Base-by-base conservation (phyloP, 2,113 vertebrate genomes). In the Pelusios castaneus region DNA sequence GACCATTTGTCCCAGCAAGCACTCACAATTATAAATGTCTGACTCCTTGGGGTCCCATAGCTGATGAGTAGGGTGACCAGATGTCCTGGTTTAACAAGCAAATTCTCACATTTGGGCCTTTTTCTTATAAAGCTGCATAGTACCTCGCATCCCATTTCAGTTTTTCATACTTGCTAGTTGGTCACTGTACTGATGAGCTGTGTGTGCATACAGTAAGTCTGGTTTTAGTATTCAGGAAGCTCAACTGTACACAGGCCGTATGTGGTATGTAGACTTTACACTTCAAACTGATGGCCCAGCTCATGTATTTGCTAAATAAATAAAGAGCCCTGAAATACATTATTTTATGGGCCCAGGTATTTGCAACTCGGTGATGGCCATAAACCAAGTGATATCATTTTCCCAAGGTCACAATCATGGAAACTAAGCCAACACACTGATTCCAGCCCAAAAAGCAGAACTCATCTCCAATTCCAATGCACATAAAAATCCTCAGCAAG, bases 331-430 rank as follows among this genome's bases (percentile, higher is more conserved):
- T 81, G 82, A 95, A 95, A 78, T 80, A 73, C 55, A 89, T 95
- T 96, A 92, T 91, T 94, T 91, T 75, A 91, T 22, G 25, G 73
- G 38, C 16, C 63, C 89, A 77, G 92, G 80, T 89, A 94, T 95
- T 93, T 95, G 94, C 91, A 94, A 91, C 88, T 93, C 91, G 63
- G 4, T 1, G 91, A 93, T 41, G 92, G 88, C 58, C 47, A 90
- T 63, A 56, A 63, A 95, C 91, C 29, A 79, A 31, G 84, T 38
- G 43, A 88, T 51, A 58, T 41, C 84, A 6, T 77, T 51, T 54
- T 38, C 52, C 24, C 25, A 8, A 47, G 58, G 58, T 80, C 55
- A 75, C 52, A 67, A 80, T 90, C 45, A 27, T 94, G 51, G 90
- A 92, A 91, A 94, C 60, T 73, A 88, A 92, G 38, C 81, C 67